These are phyloP conservation scores for Formica exsecta DNA, from an alignment of 1,140 invertebrate species.

Conservation along the genomic window DNA sequence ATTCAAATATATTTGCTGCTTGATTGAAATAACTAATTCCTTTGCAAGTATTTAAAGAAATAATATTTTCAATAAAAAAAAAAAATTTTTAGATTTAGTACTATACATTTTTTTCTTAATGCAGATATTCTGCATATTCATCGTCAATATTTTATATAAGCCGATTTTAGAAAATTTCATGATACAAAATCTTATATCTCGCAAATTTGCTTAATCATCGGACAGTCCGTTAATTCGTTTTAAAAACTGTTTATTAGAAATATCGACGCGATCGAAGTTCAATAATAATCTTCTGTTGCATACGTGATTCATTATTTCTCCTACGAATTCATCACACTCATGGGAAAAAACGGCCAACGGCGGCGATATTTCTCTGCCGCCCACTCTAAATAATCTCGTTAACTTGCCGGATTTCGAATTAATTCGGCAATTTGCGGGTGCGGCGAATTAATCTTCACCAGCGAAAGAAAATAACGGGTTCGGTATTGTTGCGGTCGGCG, in stretches of 20 bases:
- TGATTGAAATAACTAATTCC: no score
- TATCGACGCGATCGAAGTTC: background rate
- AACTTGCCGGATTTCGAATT: slow-evolving; percentile 33
- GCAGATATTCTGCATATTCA: no score
- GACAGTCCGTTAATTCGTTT: background rate
- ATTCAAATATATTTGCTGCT: no score
- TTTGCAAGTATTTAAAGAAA: no score
- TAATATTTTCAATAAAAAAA: no score
- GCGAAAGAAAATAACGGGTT: slow-evolving; percentile 48
- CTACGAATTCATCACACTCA: background rate
- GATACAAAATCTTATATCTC: no score
- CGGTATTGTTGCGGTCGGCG: slow-evolving; percentile 44
- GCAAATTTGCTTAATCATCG: background rate
- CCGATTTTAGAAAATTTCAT: no score
- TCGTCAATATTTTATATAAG: no score
- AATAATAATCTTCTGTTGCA: no score
- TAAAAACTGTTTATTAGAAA: background rate
- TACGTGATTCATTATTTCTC: slow-evolving; percentile 17
- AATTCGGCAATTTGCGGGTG: slow-evolving; percentile 24
- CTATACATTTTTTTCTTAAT: no score
- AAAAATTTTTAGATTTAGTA: no score
- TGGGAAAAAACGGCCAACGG: slow-evolving; percentile 7
- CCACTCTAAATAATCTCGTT: slow-evolving; percentile 45
- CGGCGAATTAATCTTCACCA: slow-evolving; percentile 50
- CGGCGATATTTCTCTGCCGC: background rate